Evolutionary conservation across 1,140 invertebrate genomes (phyloP), one percentile per base, ranked within the genome.

Genomic region (Alviniconcha marisindica): DNA sequence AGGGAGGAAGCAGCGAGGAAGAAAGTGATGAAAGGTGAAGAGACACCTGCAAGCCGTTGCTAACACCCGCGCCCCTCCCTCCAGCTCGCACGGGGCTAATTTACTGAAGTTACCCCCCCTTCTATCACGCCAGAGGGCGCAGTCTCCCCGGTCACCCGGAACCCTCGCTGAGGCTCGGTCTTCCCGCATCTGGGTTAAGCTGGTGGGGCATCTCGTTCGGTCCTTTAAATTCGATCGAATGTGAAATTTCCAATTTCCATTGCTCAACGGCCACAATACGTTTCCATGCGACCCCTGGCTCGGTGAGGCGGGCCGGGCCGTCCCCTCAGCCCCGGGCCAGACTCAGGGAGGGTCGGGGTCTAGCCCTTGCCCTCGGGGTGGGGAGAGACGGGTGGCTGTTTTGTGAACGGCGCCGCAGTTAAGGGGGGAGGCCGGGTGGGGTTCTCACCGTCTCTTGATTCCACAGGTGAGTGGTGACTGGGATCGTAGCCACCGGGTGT

Each of bases 21-120:
- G 71, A 74, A 33, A 74, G 71, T 7, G 71, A 74, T 21, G 15
- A 31, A 74, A 33, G 36, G 71, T 33, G 71, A 74, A 33, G 4
- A 84, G 82, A 15, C 87, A 84, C 77, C 60, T 85, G 2, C 77
- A 40, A 18, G 84, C 83, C 18, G 82, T 88, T 36, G n/a, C 82
- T 85, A 44, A 81, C 83, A 63, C 60, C 60, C 5, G 7, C 24
- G 60, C 60, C 60, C 60, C 60, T 63, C 60, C 60, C 60, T 31
- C 60, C 60, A 10, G 60, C 7, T 31, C 60, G 24, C 60, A 31
- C 21, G 60, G 21, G 28, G 60, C 60, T 63, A 63, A 63, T 63
- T 63, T n/a, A 63, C 21, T 4, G 60, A 24, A 24, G 60, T 5
- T 24, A 31, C 21, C 7, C 60, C 24, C 24, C 28, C 10, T 63